Evolutionary conservation across 2,888 invertebrate genomes (phyloP).

Genomic region (Luffia ferchaultella): DNA sequence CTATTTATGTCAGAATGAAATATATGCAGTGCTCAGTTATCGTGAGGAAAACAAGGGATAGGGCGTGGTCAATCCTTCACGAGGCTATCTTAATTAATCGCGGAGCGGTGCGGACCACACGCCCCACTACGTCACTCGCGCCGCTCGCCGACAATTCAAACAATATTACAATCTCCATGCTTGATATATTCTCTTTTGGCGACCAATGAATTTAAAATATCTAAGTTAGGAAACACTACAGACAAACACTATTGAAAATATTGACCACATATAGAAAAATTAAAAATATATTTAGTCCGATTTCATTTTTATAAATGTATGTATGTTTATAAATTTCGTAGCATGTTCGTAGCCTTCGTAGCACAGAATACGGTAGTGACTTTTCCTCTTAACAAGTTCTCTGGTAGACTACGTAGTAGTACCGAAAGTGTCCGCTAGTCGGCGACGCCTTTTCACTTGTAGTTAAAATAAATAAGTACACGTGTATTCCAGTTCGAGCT

Average conservation of each 20-base stretch:
- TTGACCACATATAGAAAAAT: too few relatives aligned
- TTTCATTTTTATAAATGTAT: too few relatives aligned
- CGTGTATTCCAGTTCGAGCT: constrained; percentile 10
- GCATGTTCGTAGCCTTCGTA: too few relatives aligned
- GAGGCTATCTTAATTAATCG: constrained; percentile 5
- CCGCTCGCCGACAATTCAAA: not conserved
- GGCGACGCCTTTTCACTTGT: constrained; percentile 6
- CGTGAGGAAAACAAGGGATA: not conserved
- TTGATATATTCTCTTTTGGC: constrained; percentile 41
- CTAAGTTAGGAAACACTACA: too few relatives aligned
- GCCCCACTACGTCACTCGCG: not conserved
- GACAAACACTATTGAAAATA: too few relatives aligned
- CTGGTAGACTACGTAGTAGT: too few relatives aligned
- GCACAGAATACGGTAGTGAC: too few relatives aligned
- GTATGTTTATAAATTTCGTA: too few relatives aligned
- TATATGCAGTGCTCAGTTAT: not conserved
- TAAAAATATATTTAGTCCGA: too few relatives aligned
- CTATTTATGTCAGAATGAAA: not conserved
- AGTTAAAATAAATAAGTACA: constrained; percentile 1
- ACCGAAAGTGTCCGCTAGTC: not conserved
- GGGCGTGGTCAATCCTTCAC: constrained; percentile 1
- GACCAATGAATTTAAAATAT: constrained; percentile 41
- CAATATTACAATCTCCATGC: constrained; percentile 40
- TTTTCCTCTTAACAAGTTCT: too few relatives aligned
- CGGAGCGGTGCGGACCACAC: not conserved